Base-by-base conservation (phyloP, 2,113 vertebrate species). In the Chauna torquata region DNA sequence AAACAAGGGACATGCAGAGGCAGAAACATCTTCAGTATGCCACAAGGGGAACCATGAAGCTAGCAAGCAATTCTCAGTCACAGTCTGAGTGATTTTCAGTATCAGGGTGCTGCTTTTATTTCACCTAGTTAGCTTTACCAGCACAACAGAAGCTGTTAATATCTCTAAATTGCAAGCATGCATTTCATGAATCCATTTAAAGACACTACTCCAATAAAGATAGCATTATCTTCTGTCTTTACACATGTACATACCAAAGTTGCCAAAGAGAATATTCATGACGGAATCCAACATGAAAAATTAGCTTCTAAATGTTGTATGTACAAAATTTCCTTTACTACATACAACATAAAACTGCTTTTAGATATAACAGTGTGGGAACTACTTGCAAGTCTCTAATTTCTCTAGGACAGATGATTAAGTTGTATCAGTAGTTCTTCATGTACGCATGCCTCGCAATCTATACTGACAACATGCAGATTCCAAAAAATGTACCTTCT, bases 211-310 rank as follows among this genome's bases (percentile, higher is more conserved):
- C 36, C 59, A 42, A 14, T 62, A 57, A 22, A 68, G 55, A 55
- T 0, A 61, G 52, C 52, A 66, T 40, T 68, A 57, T 44, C 66
- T 22, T 69, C 70, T 22, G 57, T 44, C 61, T 64, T 16, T 23
- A 34, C 25, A 88, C n/a, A 6, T 1, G 8, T 0, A n/a, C 3
- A 1, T 34, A 36, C 24, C 16, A 12, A 59, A 27, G 38, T 3
- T 54, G 45, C 45, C 24, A 32, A 70, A 36, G 65, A 50, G 59
- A n/a, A 55, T 28, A 66, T 45, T 9, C 62, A 58, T 6, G 28
- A 16, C 86, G n/a, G 84, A 54, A 65, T 61, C 78, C 77, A 87
- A 36, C 8, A 2, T 1, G 25, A 22, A 55, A 61, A 65, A 72
- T 8, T 6, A 91, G 54, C 86, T 59, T 58, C 81, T 34, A 3